phyloP scores from a whole-genome alignment of 1,140 invertebrate genomes.

The Coboldia fuscipes region DNA sequence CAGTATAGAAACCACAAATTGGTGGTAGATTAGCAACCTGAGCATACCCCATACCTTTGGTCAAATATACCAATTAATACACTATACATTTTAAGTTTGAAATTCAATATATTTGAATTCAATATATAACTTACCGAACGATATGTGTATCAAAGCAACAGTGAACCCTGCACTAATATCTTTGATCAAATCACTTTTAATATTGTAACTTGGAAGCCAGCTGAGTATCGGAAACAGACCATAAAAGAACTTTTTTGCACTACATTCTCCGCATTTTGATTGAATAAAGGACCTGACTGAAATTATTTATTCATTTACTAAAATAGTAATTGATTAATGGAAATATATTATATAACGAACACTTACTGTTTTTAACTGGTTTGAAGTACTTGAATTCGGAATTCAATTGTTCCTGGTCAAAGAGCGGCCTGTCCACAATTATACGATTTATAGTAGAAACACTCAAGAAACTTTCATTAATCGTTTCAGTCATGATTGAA shows the following conservation, averaged over 20 bases:
- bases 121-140: slow-evolving; percentile 33
- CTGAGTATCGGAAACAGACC: slow-evolving; percentile 20
- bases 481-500: too few relatives aligned
- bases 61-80: background rate
- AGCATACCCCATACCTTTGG: slow-evolving; percentile 75
- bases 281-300: background rate
- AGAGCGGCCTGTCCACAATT: slow-evolving; percentile 23
- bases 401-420: slow-evolving; percentile 28
- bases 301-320: background rate
- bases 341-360: too few relatives aligned
- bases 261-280: too few relatives aligned
- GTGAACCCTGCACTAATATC: slow-evolving; percentile 39
- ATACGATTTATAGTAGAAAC: too few relatives aligned
- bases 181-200: slow-evolving; percentile 25
- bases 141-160: slow-evolving; percentile 57
- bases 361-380: slow-evolving; percentile 11
- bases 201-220: slow-evolving; percentile 31
- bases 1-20: slow-evolving; percentile 76
- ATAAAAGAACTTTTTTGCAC: background rate
- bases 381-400: slow-evolving; percentile 17
- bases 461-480: too few relatives aligned
- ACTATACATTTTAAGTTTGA: background rate
- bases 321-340: background rate
- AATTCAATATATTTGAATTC: background rate
- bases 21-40: slow-evolving; percentile 62